Evolutionary conservation across 2,888 invertebrate genomes (phyloP).

Genomic region (Sesia bembeciformis): DNA sequence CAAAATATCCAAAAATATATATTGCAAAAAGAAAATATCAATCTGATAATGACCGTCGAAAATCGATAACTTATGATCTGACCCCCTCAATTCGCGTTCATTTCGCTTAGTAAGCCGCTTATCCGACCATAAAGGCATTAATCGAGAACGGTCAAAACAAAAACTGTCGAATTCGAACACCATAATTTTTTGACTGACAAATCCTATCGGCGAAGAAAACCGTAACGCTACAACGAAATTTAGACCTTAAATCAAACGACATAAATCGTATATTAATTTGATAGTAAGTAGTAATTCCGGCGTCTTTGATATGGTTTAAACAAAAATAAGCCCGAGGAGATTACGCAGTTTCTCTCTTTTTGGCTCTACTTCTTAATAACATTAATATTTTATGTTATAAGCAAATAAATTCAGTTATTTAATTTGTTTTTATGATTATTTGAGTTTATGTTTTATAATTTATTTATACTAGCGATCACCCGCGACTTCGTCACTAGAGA

Average conservation of each 20-base stretch:
- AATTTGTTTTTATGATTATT: too few relatives aligned
- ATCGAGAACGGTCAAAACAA: conserved; percentile 49
- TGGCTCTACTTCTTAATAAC: too few relatives aligned
- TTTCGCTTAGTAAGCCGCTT: conserved; percentile 34
- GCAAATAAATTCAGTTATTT: too few relatives aligned
- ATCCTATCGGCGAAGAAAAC: conserved; percentile 26
- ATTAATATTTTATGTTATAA: too few relatives aligned
- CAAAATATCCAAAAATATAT: too few relatives aligned
- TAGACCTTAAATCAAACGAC: neutral
- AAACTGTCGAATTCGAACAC: conserved; percentile 21
- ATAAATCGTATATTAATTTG: too few relatives aligned
- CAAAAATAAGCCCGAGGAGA: neutral
- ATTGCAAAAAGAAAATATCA: too few relatives aligned
- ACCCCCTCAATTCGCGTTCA: conserved; percentile 4
- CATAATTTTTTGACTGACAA: conserved; percentile 47
- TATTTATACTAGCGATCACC: too few relatives aligned
- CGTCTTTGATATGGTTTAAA: neutral
- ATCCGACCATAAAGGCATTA: conserved; percentile 31
- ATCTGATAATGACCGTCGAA: conserved; percentile 3
- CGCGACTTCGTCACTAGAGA: too few relatives aligned
- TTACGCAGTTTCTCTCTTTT: conserved; percentile 8
- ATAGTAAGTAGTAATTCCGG: too few relatives aligned
- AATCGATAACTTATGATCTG: conserved; percentile 4
- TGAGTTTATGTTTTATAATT: too few relatives aligned
- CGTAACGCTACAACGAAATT: neutral